Evolutionary conservation across 2,888 invertebrate species (phyloP).

Genomic region (Drosophila koepferae): DNA sequence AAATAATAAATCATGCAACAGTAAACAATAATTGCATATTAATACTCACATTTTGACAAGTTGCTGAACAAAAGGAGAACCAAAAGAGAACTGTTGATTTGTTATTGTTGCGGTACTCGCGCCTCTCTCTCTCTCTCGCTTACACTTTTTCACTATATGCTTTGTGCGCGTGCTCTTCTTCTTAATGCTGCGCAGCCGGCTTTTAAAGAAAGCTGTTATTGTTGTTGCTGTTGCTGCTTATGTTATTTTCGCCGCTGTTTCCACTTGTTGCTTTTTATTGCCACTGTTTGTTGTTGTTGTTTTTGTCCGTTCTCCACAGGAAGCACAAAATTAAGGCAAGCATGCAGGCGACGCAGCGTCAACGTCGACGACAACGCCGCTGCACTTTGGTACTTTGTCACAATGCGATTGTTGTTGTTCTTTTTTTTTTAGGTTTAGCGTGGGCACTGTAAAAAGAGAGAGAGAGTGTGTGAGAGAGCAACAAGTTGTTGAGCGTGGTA

Average conservation of each 20-base stretch:
- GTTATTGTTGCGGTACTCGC: slow-evolving; percentile 11
- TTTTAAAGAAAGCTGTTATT: slow-evolving; percentile 48
- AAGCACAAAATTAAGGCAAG: slow-evolving; percentile 72
- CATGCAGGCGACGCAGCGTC: slow-evolving; percentile 62
- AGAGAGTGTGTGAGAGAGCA: slow-evolving; percentile 29
- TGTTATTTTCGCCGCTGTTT: slow-evolving; percentile 24
- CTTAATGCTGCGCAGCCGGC: slow-evolving; percentile 52
- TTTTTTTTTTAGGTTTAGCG: slow-evolving; percentile 42
- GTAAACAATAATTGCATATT: slow-evolving; percentile 75
- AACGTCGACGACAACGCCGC: slow-evolving; percentile 45
- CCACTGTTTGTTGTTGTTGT: slow-evolving; percentile 37
- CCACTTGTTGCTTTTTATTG: slow-evolving; percentile 54
- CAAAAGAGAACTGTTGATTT: slow-evolving; percentile 18
- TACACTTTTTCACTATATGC: slow-evolving; percentile 11
- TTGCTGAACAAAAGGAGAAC: slow-evolving; percentile 33
- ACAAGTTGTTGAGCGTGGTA: slow-evolving; percentile 44
- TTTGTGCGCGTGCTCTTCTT: slow-evolving; percentile 28
- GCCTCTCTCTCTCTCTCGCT: slow-evolving; percentile 2
- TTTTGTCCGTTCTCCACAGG: slow-evolving; percentile 61
- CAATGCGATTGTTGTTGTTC: slow-evolving; percentile 40
- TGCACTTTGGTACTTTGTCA: slow-evolving; percentile 67
- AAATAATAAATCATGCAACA: slow-evolving; percentile 51
- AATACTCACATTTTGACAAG: slow-evolving; percentile 65
- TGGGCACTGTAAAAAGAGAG: slow-evolving; percentile 31
- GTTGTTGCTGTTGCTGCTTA: slow-evolving; percentile 20